Conservation (phyloP, 2,888 invertebrate genomes). For the Panopea generosa region DNA sequence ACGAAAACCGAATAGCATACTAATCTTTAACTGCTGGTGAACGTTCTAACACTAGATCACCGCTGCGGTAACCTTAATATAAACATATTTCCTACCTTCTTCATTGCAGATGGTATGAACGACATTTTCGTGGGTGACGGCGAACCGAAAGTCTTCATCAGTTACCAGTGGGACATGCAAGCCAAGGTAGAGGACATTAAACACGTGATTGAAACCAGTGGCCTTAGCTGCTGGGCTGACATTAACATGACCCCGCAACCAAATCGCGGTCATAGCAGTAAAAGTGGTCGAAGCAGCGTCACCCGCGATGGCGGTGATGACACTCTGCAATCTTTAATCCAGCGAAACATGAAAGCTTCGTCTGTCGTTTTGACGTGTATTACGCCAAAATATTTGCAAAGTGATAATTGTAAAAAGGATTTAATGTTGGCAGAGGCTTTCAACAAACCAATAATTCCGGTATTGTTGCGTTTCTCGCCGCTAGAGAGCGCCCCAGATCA, state of each 20-base stretch:
- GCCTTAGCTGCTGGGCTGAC: slow-evolving; percentile 82
- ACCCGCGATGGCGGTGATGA: slow-evolving; percentile 69
- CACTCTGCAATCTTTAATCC: slow-evolving; percentile 79
- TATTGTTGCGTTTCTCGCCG: slow-evolving; percentile 81
- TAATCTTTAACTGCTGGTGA: no score
- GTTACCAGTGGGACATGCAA: slow-evolving; percentile 84
- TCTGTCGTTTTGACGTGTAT: slow-evolving; percentile 80
- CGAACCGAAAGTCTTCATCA: slow-evolving; percentile 79
- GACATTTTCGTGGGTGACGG: slow-evolving; percentile 54
- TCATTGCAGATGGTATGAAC: slow-evolving; percentile 65
- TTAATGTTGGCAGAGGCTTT: slow-evolving; percentile 81
- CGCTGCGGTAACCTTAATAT: no score
- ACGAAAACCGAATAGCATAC: no score
- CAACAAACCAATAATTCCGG: slow-evolving; percentile 81
- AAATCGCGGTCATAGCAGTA: slow-evolving; percentile 76
- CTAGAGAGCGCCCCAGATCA: slow-evolving; percentile 80
- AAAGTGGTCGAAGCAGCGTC: slow-evolving; percentile 71
- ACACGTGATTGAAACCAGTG: slow-evolving; percentile 74
- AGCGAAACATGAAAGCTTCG: slow-evolving; percentile 80
- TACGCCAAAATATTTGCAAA: slow-evolving; percentile 84
- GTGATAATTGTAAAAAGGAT: slow-evolving; percentile 83
- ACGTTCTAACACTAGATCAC: no score
- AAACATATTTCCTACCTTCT: no score
- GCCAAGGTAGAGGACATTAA: slow-evolving; percentile 81
- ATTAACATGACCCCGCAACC: slow-evolving; percentile 75